phyloP scores from a whole-genome alignment of 2,113 vertebrate species.

The Noturus placidus region DNA sequence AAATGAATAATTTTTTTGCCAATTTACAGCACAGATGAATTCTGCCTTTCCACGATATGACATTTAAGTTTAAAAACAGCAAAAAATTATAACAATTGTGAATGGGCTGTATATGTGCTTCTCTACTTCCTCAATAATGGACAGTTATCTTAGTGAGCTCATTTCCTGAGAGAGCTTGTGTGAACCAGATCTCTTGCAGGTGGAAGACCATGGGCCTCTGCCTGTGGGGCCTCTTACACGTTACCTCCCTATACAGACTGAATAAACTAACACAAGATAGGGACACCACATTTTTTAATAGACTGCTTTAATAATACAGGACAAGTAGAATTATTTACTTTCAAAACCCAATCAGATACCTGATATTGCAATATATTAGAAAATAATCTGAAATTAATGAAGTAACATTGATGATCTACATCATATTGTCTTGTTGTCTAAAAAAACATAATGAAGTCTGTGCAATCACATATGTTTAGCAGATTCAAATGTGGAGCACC shows the following conservation, averaged over 20 bases:
- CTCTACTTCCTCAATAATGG: not conserved
- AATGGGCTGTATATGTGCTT: not conserved
- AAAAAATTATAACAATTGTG: not conserved
- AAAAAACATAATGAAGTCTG: not conserved
- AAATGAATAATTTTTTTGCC: not conserved
- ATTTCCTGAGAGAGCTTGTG: slow-evolving; percentile 45
- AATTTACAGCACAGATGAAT: not conserved
- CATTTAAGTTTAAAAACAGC: not conserved
- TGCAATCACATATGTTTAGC: not conserved
- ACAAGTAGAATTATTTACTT: not conserved
- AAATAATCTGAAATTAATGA: not conserved
- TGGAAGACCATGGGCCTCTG: slow-evolving; percentile 24
- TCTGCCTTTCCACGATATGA: not conserved
- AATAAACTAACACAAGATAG: not conserved
- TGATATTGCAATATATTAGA: not conserved
- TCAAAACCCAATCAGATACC: not conserved
- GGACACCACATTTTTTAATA: not conserved
- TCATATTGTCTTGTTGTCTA: not conserved
- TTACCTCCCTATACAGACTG: not conserved
- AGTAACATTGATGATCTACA: not conserved
- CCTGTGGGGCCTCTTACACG: slow-evolving; percentile 8
- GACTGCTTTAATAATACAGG: not conserved
- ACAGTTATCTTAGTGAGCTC: slow-evolving; percentile 37
- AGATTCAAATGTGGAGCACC: not conserved
- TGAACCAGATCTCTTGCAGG: slow-evolving; percentile 36